phyloP scores from a whole-genome alignment of 2,113 vertebrate species.

The Ardeotis arabs region DNA sequence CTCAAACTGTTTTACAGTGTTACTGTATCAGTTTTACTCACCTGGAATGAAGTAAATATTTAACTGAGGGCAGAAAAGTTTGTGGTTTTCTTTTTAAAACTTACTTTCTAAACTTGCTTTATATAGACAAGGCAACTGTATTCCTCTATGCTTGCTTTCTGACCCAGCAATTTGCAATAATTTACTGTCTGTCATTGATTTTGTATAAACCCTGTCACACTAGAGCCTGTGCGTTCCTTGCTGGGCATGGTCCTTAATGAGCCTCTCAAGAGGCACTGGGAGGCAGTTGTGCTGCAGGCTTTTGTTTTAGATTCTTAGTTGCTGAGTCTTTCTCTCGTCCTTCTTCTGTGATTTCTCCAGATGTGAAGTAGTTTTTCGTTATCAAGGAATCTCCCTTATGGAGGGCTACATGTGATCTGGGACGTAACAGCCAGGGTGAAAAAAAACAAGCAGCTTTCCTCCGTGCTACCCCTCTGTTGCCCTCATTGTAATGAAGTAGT shows the following conservation, averaged over 20 bases:
- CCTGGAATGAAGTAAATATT: background rate
- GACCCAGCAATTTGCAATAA: background rate
- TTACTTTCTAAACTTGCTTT: background rate
- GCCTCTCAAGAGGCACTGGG: background rate
- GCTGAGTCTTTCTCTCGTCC: background rate
- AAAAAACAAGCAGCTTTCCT: background rate
- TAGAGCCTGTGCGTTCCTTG: background rate
- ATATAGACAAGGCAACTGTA: background rate
- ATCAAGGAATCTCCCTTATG: background rate
- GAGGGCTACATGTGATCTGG: background rate
- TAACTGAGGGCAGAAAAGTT: background rate
- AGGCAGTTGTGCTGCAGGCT: background rate
- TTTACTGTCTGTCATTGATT: background rate
- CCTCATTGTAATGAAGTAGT: background rate
- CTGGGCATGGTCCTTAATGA: background rate
- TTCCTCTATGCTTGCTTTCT: background rate
- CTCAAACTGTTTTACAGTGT: background rate
- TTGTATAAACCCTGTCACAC: background rate
- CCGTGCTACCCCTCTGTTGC: background rate
- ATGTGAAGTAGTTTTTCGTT: background rate
- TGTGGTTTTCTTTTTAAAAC: background rate
- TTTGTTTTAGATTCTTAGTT: background rate
- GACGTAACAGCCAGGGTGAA: background rate
- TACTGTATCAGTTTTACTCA: background rate
- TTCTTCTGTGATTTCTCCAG: background rate